Percentiles rank a stretch among this genome's conserved stretches.
Conservation (phyloP, 2,113 vertebrate species). For the Bos javanicus region DNA sequence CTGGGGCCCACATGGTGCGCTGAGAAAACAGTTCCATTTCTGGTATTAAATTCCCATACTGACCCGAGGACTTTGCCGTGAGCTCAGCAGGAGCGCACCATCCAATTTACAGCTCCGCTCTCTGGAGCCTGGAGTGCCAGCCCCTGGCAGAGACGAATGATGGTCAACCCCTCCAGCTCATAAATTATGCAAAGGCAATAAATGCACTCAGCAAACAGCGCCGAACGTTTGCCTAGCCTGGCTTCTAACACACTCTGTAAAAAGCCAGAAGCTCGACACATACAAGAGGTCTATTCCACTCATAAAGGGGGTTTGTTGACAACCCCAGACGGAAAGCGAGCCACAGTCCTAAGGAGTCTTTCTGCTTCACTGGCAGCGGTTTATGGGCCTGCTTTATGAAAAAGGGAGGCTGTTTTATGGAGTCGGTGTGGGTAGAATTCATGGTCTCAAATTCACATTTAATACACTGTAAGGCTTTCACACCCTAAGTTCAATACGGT, state of each 20-base stretch:
- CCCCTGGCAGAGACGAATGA: constrained; percentile 90
- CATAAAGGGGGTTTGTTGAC: constrained; percentile 75
- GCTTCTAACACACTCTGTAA: constrained; percentile 76
- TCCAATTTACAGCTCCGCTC: constrained; percentile 96
- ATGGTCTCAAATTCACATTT: neutral
- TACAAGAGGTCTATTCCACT: constrained; percentile 76
- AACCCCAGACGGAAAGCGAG: constrained; percentile 45
- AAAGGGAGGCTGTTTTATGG: constrained; percentile 39
- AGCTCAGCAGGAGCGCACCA: constrained; percentile 89
- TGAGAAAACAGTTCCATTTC: constrained; percentile 84
- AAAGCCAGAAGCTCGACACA: constrained; percentile 76
- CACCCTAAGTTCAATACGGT: neutral
- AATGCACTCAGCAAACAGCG: constrained; percentile 91
- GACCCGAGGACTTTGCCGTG: constrained; percentile 84
- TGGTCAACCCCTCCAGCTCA: constrained; percentile 91
- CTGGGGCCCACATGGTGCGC: constrained; percentile 82
- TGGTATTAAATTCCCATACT: constrained; percentile 86
- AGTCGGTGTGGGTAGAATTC: constrained; percentile 44
- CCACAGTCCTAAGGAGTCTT: neutral
- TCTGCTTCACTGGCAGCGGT: constrained; percentile 20
- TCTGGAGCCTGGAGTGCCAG: constrained; percentile 88
- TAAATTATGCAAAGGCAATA: constrained; percentile 99
- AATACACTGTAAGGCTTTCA: neutral
- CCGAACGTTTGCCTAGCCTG: constrained; percentile 77
- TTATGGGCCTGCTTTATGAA: constrained; percentile 34